phyloP scores from a whole-genome alignment of 1,140 invertebrate genomes.

The Heterodera schachtii region DNA sequence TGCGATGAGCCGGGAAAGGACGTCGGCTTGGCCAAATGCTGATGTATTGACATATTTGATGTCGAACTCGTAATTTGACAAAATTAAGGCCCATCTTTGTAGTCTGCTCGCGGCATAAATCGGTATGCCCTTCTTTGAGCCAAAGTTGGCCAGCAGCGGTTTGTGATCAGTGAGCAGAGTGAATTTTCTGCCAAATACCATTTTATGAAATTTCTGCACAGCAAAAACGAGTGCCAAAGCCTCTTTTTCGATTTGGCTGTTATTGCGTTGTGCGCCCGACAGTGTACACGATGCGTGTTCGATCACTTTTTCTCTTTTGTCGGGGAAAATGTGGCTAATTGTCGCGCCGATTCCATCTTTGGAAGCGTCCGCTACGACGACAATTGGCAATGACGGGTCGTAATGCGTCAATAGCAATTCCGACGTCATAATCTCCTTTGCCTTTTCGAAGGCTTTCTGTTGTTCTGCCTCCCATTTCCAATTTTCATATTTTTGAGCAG shows the following conservation, averaged over 20 bases:
- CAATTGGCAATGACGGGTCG: slow-evolving; percentile 34
- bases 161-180: slow-evolving; percentile 68
- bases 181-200: slow-evolving; percentile 69
- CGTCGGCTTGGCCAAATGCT: no score
- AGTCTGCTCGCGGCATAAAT: no score
- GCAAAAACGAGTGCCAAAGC: no score
- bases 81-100: no score
- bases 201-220: slow-evolving; percentile 67
- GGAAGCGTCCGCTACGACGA: slow-evolving; percentile 56
- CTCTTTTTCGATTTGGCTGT: slow-evolving; percentile 59
- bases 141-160: no score
- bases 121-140: no score
- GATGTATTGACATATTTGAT: no score
- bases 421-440: slow-evolving; percentile 45
- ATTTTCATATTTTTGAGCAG: slow-evolving; percentile 53
- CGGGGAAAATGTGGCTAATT: slow-evolving; percentile 29
- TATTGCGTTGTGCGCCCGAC: slow-evolving; percentile 67
- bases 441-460: slow-evolving; percentile 39
- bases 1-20: no score
- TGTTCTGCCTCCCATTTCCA: slow-evolving; percentile 42
- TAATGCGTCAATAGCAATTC: slow-evolving; percentile 27
- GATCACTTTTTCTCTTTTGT: no score
- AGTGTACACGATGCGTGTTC: slow-evolving; percentile 41
- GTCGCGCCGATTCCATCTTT: slow-evolving; percentile 57
- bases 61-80: no score